Evolutionary conservation across 2,797 vertebrate species (phyloP).

Genomic region (Siniperca scherzeri): DNA sequence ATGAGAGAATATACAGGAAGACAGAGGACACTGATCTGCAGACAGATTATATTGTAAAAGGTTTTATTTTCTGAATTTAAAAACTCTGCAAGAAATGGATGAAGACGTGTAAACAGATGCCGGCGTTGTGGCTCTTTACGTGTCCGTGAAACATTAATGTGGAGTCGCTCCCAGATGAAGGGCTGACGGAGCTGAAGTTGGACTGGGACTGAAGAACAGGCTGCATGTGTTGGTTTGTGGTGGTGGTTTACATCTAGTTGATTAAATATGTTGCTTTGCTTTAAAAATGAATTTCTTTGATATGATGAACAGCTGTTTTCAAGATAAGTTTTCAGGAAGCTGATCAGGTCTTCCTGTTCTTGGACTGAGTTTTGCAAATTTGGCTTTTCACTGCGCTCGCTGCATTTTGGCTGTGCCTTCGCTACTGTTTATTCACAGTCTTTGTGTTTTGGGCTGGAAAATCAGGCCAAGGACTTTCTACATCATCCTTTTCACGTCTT

Average conservation of each 20-base stretch:
- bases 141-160: not conserved
- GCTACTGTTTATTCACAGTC: not conserved
- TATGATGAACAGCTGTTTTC: not conserved
- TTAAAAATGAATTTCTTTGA: not conserved
- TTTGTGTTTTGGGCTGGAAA: not conserved
- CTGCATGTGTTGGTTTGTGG: not conserved
- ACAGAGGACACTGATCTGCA: too few relatives aligned
- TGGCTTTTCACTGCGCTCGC: not conserved
- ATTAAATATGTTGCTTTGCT: constrained; percentile 7
- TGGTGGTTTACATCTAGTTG: not conserved
- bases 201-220: not conserved
- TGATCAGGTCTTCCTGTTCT: not conserved
- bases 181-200: not conserved
- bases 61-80: not conserved
- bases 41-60: too few relatives aligned
- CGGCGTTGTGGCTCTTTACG: not conserved
- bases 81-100: too few relatives aligned
- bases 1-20: too few relatives aligned
- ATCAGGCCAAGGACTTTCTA: not conserved
- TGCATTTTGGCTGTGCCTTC: not conserved
- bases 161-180: not conserved
- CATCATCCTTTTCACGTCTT: not conserved
- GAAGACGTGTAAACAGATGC: not conserved
- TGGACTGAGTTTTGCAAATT: not conserved
- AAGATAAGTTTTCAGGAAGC: not conserved